Base-by-base conservation (phyloP, 2,113 vertebrate species). In the Heliornis fulica region DNA sequence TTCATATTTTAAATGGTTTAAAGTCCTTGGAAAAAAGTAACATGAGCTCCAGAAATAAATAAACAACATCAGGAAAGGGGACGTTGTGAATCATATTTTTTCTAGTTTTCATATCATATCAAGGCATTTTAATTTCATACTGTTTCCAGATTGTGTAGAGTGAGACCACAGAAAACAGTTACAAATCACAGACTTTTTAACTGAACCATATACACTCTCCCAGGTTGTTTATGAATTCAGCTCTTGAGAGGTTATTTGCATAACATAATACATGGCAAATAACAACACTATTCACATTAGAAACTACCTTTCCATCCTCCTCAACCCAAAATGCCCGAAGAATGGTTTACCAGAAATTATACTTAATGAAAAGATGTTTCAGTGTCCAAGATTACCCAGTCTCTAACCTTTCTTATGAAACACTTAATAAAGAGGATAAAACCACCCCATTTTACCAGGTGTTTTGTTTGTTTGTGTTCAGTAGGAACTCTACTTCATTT, bases 1-100 rank as follows among this genome's bases (percentile, higher is more conserved):
- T 76, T 70, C 36, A 64, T 94, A 15, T 81, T 72, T 28, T 26
- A 82, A 89, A 69, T 60, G 29, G 13, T 70, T 63, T 85, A 32
- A 92, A 88, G 38, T 83, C n/a, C 50, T 94, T 75, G 25, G 32
- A 46, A 88, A n/a, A 97, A 96, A 96, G 83, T 15, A 87, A 3
- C 31, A 76, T 63, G 18, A 63, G 5, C 19, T 87, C 10, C 31
- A 57, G 46, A 89, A 89, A 12, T 69, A 88, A 95, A 85, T 18
- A 92, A 94, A 83, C 4, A 87, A 56, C 10, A 59, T 31, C 38
- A 87, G 25, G 9, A 72, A 36, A 41, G 5, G 2, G 5, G 5
- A 83, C 53, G 11, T 7, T 46, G 48, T 87, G 34, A 68, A 66
- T 46, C 29, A 16, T 76, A 36, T 54, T 71, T 84, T 60, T 71